Base-by-base conservation (phyloP, 2,113 vertebrate species). In the Scalopus aquaticus region DNA sequence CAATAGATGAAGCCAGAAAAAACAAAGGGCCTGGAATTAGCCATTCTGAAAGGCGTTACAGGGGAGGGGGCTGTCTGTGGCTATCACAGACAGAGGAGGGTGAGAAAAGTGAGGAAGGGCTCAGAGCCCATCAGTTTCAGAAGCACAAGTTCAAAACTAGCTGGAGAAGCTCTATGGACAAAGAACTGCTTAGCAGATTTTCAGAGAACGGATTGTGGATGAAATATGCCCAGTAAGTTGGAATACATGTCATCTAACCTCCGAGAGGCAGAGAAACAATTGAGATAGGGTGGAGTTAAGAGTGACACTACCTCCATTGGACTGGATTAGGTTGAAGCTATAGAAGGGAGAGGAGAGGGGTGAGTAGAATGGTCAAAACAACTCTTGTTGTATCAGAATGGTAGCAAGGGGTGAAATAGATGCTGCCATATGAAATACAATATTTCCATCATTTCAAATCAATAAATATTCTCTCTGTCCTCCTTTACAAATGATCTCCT, bases 1-100 rank as follows among this genome's bases (percentile, higher is more conserved):
- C 42, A 35, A 30, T 0, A 76, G 90, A 93, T 79, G 96, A 69
- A 97, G 97, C 96, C 96, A 97, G 95, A 88, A 39, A 39, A 82
- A 96, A 96, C 93, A 87, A 82, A 94, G 95, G 82, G 90, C 85
- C 42, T 86, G 93, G 89, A 96, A 73, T 91, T 95, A 98, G 90
- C 88, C 65, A 95, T 90, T 62, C 78, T 39, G 51, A 94, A 97
- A 90, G 62, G 76, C 96, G 88, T 82, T 72, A n/a, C 3, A 93
- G 96, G 90, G 95, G 89, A 97, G 91, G 92, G 92, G 90, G 82
- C 1, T 6, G 62, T 5, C 3, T n/a, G n/a, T 32, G 60, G 83
- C 46, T 1, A 0, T 30, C 37, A 0, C 1, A 60, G 54, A 42
- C 4, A 39, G 46, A 30, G 22, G 30, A 90, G 72, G 70, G 46